These are phyloP conservation scores for Corythucha ciliata DNA, from an alignment of 2,888 invertebrate genomes.

Conservation along the genomic window DNA sequence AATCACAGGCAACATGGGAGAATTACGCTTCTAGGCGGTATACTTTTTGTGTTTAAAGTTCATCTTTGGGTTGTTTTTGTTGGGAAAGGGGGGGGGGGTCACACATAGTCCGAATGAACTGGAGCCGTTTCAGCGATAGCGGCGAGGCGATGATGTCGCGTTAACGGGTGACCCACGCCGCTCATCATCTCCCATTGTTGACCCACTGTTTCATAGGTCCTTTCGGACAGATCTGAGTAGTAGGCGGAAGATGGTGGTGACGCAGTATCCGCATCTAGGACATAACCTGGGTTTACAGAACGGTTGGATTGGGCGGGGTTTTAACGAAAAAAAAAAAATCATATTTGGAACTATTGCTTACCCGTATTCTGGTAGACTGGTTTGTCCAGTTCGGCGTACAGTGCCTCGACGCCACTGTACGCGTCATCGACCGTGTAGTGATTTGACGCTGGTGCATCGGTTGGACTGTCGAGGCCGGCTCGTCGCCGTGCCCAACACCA, in stretches of 20 bases:
- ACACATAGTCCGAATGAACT: slow-evolving; percentile 50
- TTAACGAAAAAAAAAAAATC: too few relatives aligned
- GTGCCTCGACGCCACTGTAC: slow-evolving; percentile 50
- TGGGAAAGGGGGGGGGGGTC: slow-evolving; percentile 16
- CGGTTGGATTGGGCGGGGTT: too few relatives aligned
- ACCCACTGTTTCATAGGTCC: slow-evolving; percentile 54
- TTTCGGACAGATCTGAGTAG: slow-evolving; percentile 58
- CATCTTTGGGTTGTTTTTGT: too few relatives aligned
- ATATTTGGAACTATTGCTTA: background rate
- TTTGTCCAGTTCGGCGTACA: slow-evolving; percentile 61
- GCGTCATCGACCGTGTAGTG: slow-evolving; percentile 63
- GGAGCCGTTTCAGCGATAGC: slow-evolving; percentile 51
- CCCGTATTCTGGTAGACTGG: slow-evolving; percentile 60
- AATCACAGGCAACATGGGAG: too few relatives aligned
- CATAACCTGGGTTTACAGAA: slow-evolving; percentile 47
- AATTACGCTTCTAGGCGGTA: too few relatives aligned
- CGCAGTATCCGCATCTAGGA: slow-evolving; percentile 41
- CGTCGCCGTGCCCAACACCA: slow-evolving; percentile 21
- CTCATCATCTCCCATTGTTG: slow-evolving; percentile 39
- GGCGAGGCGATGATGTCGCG: slow-evolving; percentile 43
- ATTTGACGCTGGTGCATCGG: slow-evolving; percentile 50
- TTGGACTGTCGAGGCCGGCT: slow-evolving; percentile 41
- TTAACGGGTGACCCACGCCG: slow-evolving; percentile 36
- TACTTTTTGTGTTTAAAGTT: too few relatives aligned
- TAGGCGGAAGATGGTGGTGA: slow-evolving; percentile 64